Percentiles rank a stretch among this genome's conserved stretches.
These are phyloP conservation scores for Semnornis frantzii DNA, from an alignment of 2,113 vertebrate species.

Conservation along the genomic window DNA sequence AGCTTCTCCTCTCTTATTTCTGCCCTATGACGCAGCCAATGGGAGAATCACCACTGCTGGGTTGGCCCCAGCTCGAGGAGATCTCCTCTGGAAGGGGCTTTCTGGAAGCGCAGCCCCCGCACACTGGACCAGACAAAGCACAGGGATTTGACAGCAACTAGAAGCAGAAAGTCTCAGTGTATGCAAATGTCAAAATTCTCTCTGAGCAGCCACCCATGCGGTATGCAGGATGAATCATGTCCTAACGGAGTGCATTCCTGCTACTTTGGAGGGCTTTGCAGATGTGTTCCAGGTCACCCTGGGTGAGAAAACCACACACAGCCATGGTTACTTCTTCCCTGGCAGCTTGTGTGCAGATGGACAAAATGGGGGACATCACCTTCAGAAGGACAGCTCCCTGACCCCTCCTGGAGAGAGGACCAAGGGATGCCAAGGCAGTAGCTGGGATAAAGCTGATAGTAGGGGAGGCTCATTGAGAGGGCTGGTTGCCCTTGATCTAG, in stretches of 20 bases:
- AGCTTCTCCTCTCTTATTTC: neutral
- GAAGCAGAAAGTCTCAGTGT: neutral
- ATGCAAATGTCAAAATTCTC: slow-evolving; percentile 64
- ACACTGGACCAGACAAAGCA: fast-evolving
- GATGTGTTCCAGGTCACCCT: slow-evolving; percentile 66
- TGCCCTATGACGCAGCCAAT: fast-evolving
- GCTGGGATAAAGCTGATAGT: neutral
- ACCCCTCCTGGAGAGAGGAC: neutral
- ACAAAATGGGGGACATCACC: neutral
- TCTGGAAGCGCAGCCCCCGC: neutral
- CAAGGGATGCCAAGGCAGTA: neutral
- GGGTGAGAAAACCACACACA: slow-evolving; percentile 63
- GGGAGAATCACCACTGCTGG: neutral
- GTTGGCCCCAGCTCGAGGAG: neutral
- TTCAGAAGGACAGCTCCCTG: neutral
- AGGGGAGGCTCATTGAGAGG: neutral
- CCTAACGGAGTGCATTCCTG: slow-evolving; percentile 54
- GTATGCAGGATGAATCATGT: slow-evolving; percentile 69
- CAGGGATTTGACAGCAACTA: neutral
- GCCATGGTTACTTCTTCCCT: neutral
- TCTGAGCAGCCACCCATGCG: slow-evolving; percentile 64
- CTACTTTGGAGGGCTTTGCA: slow-evolving; percentile 50
- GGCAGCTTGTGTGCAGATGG: neutral
- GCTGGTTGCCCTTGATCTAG: neutral
- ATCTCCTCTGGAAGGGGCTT: neutral